Evolutionary conservation across 2,888 invertebrate genomes (phyloP).

Genomic region (Rapana venosa): DNA sequence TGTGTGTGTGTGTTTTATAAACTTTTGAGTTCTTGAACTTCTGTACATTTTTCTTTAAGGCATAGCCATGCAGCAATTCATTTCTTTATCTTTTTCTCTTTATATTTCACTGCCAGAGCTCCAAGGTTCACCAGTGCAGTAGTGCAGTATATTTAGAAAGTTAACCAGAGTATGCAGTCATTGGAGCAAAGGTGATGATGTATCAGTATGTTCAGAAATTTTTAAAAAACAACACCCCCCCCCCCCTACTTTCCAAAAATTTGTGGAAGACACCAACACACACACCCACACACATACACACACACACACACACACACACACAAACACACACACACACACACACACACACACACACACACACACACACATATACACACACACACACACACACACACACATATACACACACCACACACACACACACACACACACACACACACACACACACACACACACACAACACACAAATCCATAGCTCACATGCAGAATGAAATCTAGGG

Average conservation of each 20-base stretch:
- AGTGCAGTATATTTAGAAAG: background rate
- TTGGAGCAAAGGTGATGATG: background rate
- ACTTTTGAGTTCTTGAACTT: no score
- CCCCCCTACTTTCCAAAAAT: no score
- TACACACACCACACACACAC: no score
- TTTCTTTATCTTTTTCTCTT: no score
- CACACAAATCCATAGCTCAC: no score
- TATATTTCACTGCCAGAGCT: no score
- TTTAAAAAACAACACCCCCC: background rate
- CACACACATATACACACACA: constrained; percentile 4
- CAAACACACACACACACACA: background rate
- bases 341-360: constrained; percentile 18
- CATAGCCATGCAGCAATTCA: no score
- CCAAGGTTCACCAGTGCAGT: no score
- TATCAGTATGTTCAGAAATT: background rate
- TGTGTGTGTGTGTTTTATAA: no score
- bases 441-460: no score
- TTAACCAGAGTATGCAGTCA: background rate
- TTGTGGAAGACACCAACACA: background rate
- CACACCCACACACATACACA: background rate
- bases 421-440: no score
- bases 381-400: constrained; percentile 8
- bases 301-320: background rate
- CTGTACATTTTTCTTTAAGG: no score
- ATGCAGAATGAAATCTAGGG: background rate